Base-by-base conservation (phyloP, 2,888 invertebrate genomes). In the Brassicogethes aeneus region DNA sequence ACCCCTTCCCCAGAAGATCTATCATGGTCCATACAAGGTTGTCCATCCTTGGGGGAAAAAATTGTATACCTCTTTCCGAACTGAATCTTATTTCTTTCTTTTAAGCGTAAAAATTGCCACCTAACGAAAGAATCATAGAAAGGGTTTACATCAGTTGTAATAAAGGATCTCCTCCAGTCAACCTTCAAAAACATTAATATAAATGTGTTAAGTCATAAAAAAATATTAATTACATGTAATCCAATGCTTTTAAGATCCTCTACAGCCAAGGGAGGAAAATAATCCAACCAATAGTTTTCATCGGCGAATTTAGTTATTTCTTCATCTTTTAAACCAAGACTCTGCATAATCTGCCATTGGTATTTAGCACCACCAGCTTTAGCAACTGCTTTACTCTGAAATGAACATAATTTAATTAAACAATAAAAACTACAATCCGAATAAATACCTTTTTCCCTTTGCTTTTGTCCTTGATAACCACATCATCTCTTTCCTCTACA, bases 21-120 rank as follows among this genome's bases (percentile, higher is more conserved):
- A 67, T 99, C 99, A 64, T 99, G 99, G 68, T 99, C 99, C 99
- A 99, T 99, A 64, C 99, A 99, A 0, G 99, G 97, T 65, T 99
- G 99, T 5, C 85, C 85, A 70, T 99, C 99, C 59, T 87, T 80
- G 0, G 96, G 94, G 0, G 96, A 97, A 68, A 80, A 99, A 50
- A 99, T 87, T 0, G 96, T 94, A 62, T 96, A 88, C 3, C 99
- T 76, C 71, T 99, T 99, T 13, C 99, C 99, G 71, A 90, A 99
- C 71, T 90, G 83, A 16, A 99, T 81, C 70, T 94, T 95, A 46
- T 91, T 88, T 35, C 83, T 76, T 44, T 82, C 82, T 62, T 82
- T 90, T 15, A 99, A 71, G 49, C 85, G 83, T 43, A 83, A 68
- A 66, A 91, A 99, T 67, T 97, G 97, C 99, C 99, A 99, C 42